Evolutionary conservation across 2,113 vertebrate species (phyloP), one percentile per base, ranked within the genome.

Genomic region (Hypocryptadius cinnamomeus): DNA sequence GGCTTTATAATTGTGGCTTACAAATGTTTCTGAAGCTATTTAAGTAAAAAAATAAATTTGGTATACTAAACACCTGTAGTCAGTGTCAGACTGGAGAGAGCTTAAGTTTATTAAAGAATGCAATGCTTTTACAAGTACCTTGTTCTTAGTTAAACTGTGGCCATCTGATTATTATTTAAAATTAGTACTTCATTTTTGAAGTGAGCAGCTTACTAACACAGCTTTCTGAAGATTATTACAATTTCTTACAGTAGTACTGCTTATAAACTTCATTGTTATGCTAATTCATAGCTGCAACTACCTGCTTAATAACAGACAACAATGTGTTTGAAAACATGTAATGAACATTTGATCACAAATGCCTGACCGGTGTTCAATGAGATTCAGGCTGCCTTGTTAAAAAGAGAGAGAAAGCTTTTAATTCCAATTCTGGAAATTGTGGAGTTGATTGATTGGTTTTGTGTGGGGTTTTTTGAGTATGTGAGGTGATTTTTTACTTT

Each of bases 331-430:
- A 77, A 42, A 72, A 37, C 27, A 54, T 2, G 0, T 19, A 79
- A 40, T 0, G 8, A 51, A 79, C 27, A 14, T 60, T 56, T 80
- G 21, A 19, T 91, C 19, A 10, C 74, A 89, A 80, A 59, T 70
- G 28, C 2, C 2, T 6, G 19, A 53, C 15, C 28, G 18, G 4
- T 47, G 35, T 51, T 84, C 60, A 42, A 0, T 64, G 23, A 18
- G 21, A 73, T 69, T 92, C 31, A 77, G 42, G 24, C 21, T 79
- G 31, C 20, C 4, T 10, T 59, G 5, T 61, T 57, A 39, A 56
- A 86, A 65, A 65, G 47, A 63, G 11, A 63, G 18, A 51, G 14
- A 51, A 22, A 61, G 5, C 47, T 85, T 78, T 74, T 25, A 30
- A 70, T 70, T 57, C 11, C 16, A 71, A 0, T 31, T 89, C 30